Evolutionary conservation across 2,113 vertebrate genomes (phyloP).

Genomic region (Smithornis capensis): DNA sequence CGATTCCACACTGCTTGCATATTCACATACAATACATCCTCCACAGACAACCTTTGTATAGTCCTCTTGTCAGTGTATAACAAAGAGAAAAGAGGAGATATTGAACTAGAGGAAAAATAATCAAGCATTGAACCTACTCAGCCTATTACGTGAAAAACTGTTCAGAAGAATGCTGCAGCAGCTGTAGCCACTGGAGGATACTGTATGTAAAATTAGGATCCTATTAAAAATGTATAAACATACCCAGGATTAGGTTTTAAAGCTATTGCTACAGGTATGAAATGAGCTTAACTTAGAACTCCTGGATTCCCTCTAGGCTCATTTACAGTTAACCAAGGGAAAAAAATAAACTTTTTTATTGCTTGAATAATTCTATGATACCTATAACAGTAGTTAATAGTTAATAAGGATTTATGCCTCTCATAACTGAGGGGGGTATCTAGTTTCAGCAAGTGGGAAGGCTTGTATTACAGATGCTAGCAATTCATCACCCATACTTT

Average conservation of each 20-base stretch:
- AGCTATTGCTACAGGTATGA: slow-evolving; percentile 27
- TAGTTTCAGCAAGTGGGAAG: not conserved
- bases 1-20: slow-evolving; percentile 60
- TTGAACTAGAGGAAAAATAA: slow-evolving; percentile 69
- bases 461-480: not conserved
- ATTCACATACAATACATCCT: slow-evolving; percentile 28
- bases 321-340: slow-evolving; percentile 45
- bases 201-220: slow-evolving; percentile 54
- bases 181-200: slow-evolving; percentile 60
- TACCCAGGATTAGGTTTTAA: slow-evolving; percentile 51
- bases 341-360: slow-evolving; percentile 56
- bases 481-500: not conserved
- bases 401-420: slow-evolving; percentile 53
- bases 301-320: slow-evolving; percentile 61
- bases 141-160: slow-evolving; percentile 70
- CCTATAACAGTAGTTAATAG: slow-evolving; percentile 44
- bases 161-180: slow-evolving; percentile 51
- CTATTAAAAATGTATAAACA: slow-evolving; percentile 68
- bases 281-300: slow-evolving; percentile 57
- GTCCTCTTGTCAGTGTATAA: slow-evolving; percentile 52
- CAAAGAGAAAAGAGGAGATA: slow-evolving; percentile 58
- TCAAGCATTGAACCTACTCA: slow-evolving; percentile 68
- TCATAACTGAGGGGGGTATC: slow-evolving; percentile 21
- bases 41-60: not conserved
- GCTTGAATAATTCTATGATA: slow-evolving; percentile 37